These are phyloP conservation scores for Squalus acanthias DNA, from an alignment of 2,797 vertebrate species.

Conservation along the genomic window DNA sequence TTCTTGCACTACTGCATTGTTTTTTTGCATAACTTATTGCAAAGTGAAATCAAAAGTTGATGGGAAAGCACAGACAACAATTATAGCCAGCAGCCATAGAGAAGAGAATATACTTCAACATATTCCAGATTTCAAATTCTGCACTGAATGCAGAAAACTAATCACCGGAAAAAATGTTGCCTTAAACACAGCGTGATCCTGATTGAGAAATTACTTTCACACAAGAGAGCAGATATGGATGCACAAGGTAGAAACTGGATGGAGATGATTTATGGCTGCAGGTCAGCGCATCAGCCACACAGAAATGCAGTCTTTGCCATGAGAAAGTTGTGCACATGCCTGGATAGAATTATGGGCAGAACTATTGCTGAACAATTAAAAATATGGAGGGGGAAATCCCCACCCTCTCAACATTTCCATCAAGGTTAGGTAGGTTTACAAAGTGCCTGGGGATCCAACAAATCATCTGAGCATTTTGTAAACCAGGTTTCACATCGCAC, in stretches of 20 bases:
- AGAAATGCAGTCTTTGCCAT: background rate
- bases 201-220: background rate
- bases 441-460: background rate
- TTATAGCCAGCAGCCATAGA: background rate
- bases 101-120: background rate
- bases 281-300: background rate
- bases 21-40: too few species aligned
- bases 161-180: background rate
- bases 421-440: background rate
- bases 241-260: background rate
- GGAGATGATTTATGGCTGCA: background rate
- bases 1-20: too few species aligned
- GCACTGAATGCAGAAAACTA: background rate
- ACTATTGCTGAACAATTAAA: background rate
- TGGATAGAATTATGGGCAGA: background rate
- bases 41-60: background rate
- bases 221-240: background rate
- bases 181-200: background rate
- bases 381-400: background rate
- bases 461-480: too few species aligned
- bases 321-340: background rate
- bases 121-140: slow-evolving; percentile 8
- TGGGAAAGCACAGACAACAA: background rate
- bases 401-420: background rate
- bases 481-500: too few species aligned